Percentiles rank a stretch among this genome's conserved stretches.
Conservation (phyloP, 2,797 vertebrate genomes). For the Fringilla coelebs region DNA sequence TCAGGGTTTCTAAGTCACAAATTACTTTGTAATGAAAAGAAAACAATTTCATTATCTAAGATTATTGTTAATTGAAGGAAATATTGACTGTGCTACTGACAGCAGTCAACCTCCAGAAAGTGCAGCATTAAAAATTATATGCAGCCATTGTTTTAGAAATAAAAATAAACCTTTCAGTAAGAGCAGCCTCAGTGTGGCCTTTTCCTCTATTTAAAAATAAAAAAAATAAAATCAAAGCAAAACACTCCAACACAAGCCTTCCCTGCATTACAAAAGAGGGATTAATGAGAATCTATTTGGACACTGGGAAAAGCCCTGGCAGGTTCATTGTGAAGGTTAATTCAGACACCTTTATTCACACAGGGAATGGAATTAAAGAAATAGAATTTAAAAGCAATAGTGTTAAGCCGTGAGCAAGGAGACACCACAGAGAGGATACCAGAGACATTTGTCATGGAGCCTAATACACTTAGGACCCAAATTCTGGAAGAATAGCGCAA, state of each 20-base stretch:
- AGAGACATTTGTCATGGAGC: not conserved
- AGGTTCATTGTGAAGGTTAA: not conserved
- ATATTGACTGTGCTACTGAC: not conserved
- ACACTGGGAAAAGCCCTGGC: not conserved
- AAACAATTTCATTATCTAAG: not conserved
- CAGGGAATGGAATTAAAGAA: not conserved
- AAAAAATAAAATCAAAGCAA: not conserved
- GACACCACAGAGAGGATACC: not conserved
- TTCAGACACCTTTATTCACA: not conserved
- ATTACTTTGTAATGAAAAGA: not conserved
- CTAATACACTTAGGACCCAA: not conserved
- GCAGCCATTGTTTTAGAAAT: not conserved
- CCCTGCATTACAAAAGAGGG: not conserved
- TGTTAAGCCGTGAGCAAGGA: not conserved
- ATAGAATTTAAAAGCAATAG: not conserved
- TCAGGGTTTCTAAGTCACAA: not conserved
- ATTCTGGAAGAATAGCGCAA: not conserved
- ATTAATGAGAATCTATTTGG: not conserved
- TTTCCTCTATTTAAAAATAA: not conserved
- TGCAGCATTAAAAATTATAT: not conserved
- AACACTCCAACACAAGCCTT: not conserved
- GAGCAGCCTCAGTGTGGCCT: not conserved
- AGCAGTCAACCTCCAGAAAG: not conserved
- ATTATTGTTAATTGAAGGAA: not conserved
- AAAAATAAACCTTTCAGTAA: not conserved